These are phyloP conservation scores for Myocastor coypus DNA, from an alignment of 2,113 vertebrate species.

Conservation along the genomic window DNA sequence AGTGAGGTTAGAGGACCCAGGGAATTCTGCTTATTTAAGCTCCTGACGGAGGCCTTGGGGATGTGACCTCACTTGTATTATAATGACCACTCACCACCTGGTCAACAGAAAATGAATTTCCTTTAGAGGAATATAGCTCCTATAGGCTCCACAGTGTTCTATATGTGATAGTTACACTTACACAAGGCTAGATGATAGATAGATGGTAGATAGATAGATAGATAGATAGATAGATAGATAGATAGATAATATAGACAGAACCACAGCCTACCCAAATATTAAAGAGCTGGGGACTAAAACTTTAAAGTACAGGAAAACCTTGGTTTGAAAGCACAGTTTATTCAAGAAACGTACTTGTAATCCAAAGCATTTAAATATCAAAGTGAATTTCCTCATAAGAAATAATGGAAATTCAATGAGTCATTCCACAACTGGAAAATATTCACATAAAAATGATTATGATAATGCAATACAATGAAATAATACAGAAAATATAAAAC, in stretches of 20 bases:
- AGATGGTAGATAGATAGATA: too few species aligned
- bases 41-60: not conserved
- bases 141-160: not conserved
- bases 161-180: not conserved
- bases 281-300: not conserved
- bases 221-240: too few species aligned
- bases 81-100: not conserved
- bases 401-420: not conserved
- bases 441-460: not conserved
- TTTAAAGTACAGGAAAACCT: not conserved
- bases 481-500: not conserved
- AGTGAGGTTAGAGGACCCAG: accelerated
- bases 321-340: not conserved
- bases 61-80: not conserved
- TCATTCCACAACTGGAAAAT: not conserved
- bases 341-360: not conserved
- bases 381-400: not conserved
- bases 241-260: not conserved
- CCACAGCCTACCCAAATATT: not conserved
- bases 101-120: not conserved
- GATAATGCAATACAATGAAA: not conserved
- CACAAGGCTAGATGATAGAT: not conserved
- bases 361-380: not conserved
- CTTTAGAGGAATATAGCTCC: not conserved
- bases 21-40: not conserved